Evolutionary conservation across 1,140 invertebrate species (phyloP).

Genomic region (Hesperophylax magnus): DNA sequence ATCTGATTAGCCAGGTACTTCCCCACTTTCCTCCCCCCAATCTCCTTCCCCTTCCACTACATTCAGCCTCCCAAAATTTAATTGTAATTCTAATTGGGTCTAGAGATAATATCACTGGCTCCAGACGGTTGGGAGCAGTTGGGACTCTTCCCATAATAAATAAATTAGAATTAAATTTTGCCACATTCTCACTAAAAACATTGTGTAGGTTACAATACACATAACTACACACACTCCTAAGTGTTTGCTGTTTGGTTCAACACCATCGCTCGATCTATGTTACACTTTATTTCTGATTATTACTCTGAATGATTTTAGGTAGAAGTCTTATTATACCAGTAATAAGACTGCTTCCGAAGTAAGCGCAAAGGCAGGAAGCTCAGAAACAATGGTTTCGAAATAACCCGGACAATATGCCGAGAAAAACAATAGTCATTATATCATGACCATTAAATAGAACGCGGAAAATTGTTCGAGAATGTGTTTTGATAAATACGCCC

Average conservation of each 20-base stretch:
- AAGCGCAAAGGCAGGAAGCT: conserved; percentile 1
- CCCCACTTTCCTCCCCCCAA: no score
- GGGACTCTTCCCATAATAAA: no score
- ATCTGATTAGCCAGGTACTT: no score
- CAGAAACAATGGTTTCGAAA: conserved; percentile 15
- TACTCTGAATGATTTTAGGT: not conserved
- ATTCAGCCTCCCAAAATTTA: no score
- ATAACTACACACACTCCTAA: no score
- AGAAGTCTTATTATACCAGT: not conserved
- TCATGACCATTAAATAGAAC: conserved; percentile 1
- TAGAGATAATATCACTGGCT: no score
- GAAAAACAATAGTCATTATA: conserved; percentile 39
- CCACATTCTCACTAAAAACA: no score
- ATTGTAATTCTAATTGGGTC: no score
- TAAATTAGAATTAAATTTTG: no score
- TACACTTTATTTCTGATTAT: not conserved
- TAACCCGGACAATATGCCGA: conserved; percentile 14
- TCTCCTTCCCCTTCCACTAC: no score
- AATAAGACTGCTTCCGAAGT: not conserved
- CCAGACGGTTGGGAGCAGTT: no score
- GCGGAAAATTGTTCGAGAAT: not conserved
- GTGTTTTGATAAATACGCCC: not conserved
- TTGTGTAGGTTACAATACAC: no score
- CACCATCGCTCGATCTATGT: not conserved
- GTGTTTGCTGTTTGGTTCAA: not conserved